These are phyloP conservation scores for Python bivittatus DNA, from an alignment of 2,113 vertebrate genomes.

Conservation along the genomic window DNA sequence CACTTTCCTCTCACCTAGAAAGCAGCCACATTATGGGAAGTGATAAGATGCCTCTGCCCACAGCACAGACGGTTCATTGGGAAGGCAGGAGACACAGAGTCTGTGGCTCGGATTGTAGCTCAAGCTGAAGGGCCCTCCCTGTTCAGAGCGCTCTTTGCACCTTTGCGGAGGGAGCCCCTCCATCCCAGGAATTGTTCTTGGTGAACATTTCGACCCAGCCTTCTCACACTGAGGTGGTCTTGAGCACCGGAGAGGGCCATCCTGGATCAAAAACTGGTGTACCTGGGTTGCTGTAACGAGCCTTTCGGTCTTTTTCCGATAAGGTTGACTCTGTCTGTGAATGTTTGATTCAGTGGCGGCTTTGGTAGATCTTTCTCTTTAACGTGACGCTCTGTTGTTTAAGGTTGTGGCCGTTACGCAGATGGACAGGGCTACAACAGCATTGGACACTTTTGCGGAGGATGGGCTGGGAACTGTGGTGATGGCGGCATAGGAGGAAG, in stretches of 20 bases:
- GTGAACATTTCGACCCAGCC: too few species aligned
- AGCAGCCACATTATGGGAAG: neutral
- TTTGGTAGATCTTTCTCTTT: neutral
- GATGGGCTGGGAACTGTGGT: conserved; percentile 98
- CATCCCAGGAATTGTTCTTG: too few species aligned
- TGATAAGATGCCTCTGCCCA: neutral
- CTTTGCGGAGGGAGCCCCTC: neutral
- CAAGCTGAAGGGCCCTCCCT: neutral
- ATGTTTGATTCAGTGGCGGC: too few species aligned
- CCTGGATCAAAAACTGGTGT: neutral
- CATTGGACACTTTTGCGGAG: conserved; percentile 97
- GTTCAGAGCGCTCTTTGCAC: too few species aligned
- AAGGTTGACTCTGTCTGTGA: too few species aligned
- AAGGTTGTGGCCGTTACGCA: conserved; percentile 96
- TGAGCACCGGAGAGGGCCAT: neutral
- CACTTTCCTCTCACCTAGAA: neutral
- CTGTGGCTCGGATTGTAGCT: neutral
- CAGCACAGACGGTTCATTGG: neutral
- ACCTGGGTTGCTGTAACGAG: neutral
- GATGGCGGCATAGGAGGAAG: conserved; percentile 98
- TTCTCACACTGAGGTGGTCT: neutral
- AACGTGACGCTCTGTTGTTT: neutral
- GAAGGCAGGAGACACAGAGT: neutral
- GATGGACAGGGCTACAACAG: conserved; percentile 98
- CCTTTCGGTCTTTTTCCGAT: neutral